These are phyloP conservation scores for Parotia lawesii DNA, from an alignment of 2,113 vertebrate genomes.

Conservation along the genomic window DNA sequence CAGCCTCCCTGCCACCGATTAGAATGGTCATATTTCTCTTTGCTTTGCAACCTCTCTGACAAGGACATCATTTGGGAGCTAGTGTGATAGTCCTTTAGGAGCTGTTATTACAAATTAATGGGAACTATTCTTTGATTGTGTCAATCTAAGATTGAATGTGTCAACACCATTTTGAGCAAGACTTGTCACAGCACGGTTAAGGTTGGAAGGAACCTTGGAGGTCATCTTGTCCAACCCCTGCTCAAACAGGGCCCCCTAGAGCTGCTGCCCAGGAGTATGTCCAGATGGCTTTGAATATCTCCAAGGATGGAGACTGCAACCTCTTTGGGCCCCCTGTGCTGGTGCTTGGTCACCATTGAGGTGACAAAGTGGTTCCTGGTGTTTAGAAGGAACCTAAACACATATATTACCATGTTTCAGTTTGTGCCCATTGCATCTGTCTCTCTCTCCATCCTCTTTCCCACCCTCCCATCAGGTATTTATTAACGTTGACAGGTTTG, in stretches of 20 bases:
- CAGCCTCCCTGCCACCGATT: neutral
- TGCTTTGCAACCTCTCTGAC: neutral
- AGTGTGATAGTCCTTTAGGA: neutral
- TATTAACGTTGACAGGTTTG: neutral
- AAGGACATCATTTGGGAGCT: neutral
- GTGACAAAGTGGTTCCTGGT: neutral
- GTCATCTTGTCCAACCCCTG: neutral
- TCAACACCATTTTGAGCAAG: neutral
- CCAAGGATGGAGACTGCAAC: neutral
- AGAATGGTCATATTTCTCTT: neutral
- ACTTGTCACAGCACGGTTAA: neutral
- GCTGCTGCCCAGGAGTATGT: rapidly evolving
- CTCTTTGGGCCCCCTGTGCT: neutral
- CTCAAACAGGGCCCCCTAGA: neutral
- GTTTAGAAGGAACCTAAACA: neutral
- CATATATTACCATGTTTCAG: neutral
- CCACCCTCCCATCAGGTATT: neutral
- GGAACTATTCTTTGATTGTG: neutral
- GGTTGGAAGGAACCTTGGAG: neutral
- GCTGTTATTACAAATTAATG: neutral
- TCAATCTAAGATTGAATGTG: neutral
- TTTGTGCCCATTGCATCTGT: neutral
- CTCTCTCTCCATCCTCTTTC: neutral
- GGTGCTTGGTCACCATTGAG: neutral
- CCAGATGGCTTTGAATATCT: neutral